Base-by-base conservation (phyloP, 2,888 invertebrate species). In the Odontomyia ornata region DNA sequence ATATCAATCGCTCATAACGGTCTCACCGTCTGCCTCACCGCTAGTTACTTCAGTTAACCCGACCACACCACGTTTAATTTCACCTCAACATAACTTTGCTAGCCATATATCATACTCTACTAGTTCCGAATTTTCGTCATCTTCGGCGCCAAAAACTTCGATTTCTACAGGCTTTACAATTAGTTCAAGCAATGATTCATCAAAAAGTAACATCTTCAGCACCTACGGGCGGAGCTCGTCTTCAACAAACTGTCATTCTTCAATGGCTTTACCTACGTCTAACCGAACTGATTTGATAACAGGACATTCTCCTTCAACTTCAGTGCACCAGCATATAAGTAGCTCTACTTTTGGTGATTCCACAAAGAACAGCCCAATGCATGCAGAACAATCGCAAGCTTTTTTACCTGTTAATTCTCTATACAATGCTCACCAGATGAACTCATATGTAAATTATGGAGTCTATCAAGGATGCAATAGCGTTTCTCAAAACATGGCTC, bases 401-500 rank as follows among this genome's bases (percentile, higher is more conserved):
- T 85, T 88, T 78, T 85, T 88, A 79, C 87, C 88, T 28, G 88
- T 89, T 79, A 86, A 87, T 79, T 85, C 88, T n/a, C 83, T 89
- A 80, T 88, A 88, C 79, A 84, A 77, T 71, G 80, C 79, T 76
- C 80, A 80, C 36, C 81, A 81, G 77, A 81, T 81, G 62, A 84
- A 84, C 78, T 85, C 86, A 11, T 87, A 87, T 80, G 83, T 84
- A 15, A 86, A 86, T 30, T 82, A 82, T 79, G 78, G 82, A 36
- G 79, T 84, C 67, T 81, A 81, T 76, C 64, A 77, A 23, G 80
- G 83, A 30, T 87, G 87, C 80, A 79, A 80, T 43, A 30, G 25
- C 84, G 85, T 80, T 84, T 85, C 88, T 28, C 85, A 89, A 57
- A 89, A 90, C 73, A 87, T 89, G 78, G 84, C 89, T 57, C 89